phyloP scores from a whole-genome alignment of 1,140 invertebrate genomes.

The Episyrphus balteatus region DNA sequence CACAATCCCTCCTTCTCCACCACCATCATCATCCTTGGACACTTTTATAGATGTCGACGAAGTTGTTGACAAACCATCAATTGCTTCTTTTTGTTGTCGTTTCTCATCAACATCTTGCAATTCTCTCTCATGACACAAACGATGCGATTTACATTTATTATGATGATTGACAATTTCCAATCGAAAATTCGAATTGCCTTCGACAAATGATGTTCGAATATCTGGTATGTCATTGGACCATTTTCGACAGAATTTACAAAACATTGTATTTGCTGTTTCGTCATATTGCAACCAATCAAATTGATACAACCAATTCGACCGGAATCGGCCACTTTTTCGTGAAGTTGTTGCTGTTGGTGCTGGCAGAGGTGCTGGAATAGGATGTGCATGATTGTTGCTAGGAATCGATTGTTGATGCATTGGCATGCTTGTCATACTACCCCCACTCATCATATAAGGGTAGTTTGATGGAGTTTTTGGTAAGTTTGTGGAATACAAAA shows the following conservation, averaged over 20 bases:
- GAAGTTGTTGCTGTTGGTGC: slow-evolving; percentile 8
- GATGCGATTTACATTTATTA: slow-evolving; percentile 63
- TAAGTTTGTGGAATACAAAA: too few species aligned
- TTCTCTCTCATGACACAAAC: slow-evolving; percentile 45
- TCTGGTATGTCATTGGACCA: slow-evolving; percentile 57
- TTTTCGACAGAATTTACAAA: slow-evolving; percentile 57
- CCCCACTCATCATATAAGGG: neutral
- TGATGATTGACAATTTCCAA: slow-evolving; percentile 66
- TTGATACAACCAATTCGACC: slow-evolving; percentile 49
- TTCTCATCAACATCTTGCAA: slow-evolving; percentile 26
- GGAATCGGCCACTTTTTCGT: slow-evolving; percentile 51
- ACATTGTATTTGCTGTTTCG: slow-evolving; percentile 54
- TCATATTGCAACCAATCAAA: slow-evolving; percentile 61
- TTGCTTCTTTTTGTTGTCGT: slow-evolving; percentile 6
- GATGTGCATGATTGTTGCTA: neutral
- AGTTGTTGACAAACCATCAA: neutral
- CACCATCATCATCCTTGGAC: too few species aligned
- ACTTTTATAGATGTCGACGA: neutral
- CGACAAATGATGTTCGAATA: slow-evolving; percentile 59
- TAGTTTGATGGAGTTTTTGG: too few species aligned
- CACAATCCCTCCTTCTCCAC: neutral
- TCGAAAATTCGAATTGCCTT: slow-evolving; percentile 62
- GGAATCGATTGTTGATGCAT: slow-evolving; percentile 4
- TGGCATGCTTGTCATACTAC: neutral
- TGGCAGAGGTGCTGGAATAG: neutral